Conservation (phyloP, 2,113 vertebrate species). For the Mormoops blainvillei region DNA sequence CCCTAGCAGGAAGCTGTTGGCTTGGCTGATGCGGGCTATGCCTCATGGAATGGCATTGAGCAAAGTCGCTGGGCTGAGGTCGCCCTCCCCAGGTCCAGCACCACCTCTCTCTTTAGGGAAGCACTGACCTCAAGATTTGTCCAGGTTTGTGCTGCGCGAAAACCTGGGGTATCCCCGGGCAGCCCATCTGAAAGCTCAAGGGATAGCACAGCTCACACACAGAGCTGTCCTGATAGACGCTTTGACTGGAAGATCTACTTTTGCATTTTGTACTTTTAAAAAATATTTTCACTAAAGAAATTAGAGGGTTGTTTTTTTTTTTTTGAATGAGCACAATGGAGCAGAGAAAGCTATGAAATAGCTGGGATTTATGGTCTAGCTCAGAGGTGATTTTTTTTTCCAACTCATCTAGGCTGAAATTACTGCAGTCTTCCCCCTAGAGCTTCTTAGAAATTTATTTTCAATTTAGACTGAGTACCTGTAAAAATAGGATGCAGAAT, state of each 20-base stretch:
- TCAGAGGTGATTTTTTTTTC: constrained; percentile 43
- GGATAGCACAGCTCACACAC: neutral
- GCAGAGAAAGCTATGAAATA: constrained; percentile 28
- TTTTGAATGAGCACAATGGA: neutral
- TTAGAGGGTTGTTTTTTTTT: neutral
- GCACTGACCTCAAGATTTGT: neutral
- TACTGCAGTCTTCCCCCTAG: constrained; percentile 41
- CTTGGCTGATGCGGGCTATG: neutral
- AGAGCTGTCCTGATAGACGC: neutral
- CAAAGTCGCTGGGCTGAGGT: neutral
- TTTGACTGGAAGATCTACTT: neutral
- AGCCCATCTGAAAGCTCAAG: neutral
- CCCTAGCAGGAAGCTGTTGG: neutral
- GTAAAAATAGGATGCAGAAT: constrained; percentile 42
- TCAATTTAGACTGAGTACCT: constrained; percentile 45
- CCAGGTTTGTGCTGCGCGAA: neutral
- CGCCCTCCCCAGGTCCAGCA: neutral
- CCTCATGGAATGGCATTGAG: neutral
- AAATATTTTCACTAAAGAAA: constrained; percentile 22
- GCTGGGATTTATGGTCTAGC: constrained; percentile 49
- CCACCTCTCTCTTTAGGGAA: neutral
- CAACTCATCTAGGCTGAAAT: constrained; percentile 49
- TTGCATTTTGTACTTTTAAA: neutral
- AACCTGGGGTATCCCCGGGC: neutral
- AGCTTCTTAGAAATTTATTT: constrained; percentile 46